phyloP scores from a whole-genome alignment of 2,888 invertebrate genomes.

The Enchytraeus crypticus region DNA sequence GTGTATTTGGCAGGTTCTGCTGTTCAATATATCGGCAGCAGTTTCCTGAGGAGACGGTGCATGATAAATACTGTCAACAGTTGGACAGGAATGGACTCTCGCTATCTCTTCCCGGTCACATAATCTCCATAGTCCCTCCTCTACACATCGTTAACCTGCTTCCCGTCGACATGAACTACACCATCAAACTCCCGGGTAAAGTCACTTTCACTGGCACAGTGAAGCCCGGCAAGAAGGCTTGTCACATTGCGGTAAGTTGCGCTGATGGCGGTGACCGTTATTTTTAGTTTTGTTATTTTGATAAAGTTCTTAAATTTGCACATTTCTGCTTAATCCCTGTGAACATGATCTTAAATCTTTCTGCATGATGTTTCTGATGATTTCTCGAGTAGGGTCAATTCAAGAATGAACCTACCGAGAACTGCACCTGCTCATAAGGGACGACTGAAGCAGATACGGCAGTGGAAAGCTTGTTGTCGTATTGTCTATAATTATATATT shows the following conservation, averaged over 20 bases:
- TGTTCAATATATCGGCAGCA: conserved; percentile 70
- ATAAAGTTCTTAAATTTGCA: no score
- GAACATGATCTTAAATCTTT: no score
- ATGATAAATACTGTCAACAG: neutral
- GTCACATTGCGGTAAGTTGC: conserved; percentile 44
- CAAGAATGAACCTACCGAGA: no score
- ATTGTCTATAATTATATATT: no score
- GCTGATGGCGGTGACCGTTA: neutral
- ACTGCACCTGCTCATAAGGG: no score
- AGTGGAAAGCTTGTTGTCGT: no score
- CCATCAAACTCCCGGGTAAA: conserved; percentile 32
- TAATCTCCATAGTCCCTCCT: conserved; percentile 73
- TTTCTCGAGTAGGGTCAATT: no score
- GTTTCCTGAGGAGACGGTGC: conserved; percentile 61
- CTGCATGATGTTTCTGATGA: no score
- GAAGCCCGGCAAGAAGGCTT: conserved; percentile 49
- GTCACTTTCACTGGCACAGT: conserved; percentile 43
- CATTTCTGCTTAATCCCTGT: no score
- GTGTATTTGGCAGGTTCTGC: conserved; percentile 58
- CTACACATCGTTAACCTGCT: conserved; percentile 76
- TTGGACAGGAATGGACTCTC: neutral
- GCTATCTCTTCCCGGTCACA: conserved; percentile 66
- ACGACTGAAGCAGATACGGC: no score
- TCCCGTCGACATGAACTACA: conserved; percentile 56
- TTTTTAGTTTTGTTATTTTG: neutral